Base-by-base conservation (phyloP, 1,140 invertebrate genomes). In the Leptonema lineaticorne region DNA sequence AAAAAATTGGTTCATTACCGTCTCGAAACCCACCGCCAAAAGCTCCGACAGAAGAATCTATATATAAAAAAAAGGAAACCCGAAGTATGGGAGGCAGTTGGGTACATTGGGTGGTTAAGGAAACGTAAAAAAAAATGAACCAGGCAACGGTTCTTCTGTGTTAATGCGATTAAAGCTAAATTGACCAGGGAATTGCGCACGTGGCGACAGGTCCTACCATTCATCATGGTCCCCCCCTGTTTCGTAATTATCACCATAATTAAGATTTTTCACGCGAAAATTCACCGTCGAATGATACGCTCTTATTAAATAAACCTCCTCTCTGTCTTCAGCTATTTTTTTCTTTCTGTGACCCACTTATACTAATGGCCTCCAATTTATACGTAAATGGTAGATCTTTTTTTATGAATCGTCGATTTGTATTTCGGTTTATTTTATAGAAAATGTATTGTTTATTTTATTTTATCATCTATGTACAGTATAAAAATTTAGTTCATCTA, bases 81-180 rank as follows among this genome's bases (percentile, higher is more conserved):
- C 5, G 29, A 33, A 5, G 29, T 3, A 9, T 16, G 37, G 4
- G 50, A 26, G 50, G 50, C 22, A 53, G 20, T 24, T n/a, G n/a
- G n/a, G n/a, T n/a, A n/a, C n/a, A 45, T 11, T 7, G 57, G 57
- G 27, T 0, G 1, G 57, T 4, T 20, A 14, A 28, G 16, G n/a
- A n/a, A n/a, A n/a, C n/a, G n/a, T n/a, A 14, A 37, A 27, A 33
- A 60, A 41, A 60, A 41, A 60, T n/a, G 2, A 62, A 37, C 16
- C 22, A 8, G 28, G 11, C 29, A 28, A 20, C 20, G 24, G 28
- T 62, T 45, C 59, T 33, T 33, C 59, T 7, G 59, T 62, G 59
- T 62, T 62, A 62, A 62, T 62, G 59, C 59, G 59, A 62, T 62
- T 62, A 62, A 62, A 45, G 59, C 59, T 62, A 62, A 62, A 62